Conservation (phyloP, 2,888 invertebrate genomes). For the Pristionchus entomophagus region DNA sequence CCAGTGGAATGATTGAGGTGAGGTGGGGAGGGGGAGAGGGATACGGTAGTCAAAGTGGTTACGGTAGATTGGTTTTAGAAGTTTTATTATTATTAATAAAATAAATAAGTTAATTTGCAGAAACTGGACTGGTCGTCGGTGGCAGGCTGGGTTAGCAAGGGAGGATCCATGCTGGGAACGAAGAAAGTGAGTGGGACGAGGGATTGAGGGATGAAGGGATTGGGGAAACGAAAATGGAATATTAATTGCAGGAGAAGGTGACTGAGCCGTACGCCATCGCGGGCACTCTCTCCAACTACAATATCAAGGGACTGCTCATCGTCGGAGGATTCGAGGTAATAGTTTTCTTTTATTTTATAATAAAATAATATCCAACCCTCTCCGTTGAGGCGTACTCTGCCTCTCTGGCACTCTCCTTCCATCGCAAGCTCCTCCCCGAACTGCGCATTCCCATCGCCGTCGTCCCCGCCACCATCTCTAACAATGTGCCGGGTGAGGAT, state of each 20-base stretch:
- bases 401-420: slow-evolving; percentile 84
- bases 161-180: slow-evolving; percentile 55
- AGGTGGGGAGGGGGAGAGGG: neutral
- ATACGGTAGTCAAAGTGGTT: neutral
- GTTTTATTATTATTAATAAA: too few species aligned
- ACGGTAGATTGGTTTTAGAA: too few species aligned
- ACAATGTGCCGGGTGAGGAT: slow-evolving; percentile 90
- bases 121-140: slow-evolving; percentile 47
- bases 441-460: slow-evolving; percentile 94
- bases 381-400: slow-evolving; percentile 93
- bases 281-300: slow-evolving; percentile 49
- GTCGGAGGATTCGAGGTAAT: slow-evolving; percentile 55
- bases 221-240: neutral
- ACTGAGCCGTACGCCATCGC: slow-evolving; percentile 55
- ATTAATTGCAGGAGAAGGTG: slow-evolving; percentile 49
- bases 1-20: slow-evolving; percentile 83
- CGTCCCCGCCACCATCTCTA: slow-evolving; percentile 95
- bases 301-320: slow-evolving; percentile 55
- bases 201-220: neutral
- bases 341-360: too few species aligned
- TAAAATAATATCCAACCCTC: too few species aligned
- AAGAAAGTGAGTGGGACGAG: slow-evolving; percentile 9
- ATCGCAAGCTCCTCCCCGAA: slow-evolving; percentile 84
- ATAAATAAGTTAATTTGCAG: too few species aligned
- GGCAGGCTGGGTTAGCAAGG: slow-evolving; percentile 56